These are phyloP conservation scores for Procavia capensis DNA, from an alignment of 2,113 vertebrate genomes.

Conservation along the genomic window DNA sequence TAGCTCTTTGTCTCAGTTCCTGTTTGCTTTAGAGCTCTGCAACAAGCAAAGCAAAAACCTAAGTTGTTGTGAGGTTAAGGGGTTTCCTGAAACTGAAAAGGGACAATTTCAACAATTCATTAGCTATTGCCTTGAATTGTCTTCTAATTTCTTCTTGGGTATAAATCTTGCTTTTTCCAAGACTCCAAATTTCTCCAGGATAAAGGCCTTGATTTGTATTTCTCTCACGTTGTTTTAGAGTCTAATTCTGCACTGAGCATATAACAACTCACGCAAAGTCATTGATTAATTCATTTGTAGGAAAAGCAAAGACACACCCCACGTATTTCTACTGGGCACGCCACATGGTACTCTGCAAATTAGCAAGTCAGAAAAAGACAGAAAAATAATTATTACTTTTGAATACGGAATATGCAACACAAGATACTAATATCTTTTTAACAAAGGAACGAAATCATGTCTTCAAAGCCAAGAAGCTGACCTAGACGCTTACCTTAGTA, in stretches of 20 bases:
- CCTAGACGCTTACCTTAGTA: not conserved
- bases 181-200: slow-evolving; percentile 4
- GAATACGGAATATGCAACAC: not conserved
- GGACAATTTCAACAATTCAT: not conserved
- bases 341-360: not conserved
- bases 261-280: not conserved
- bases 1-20: slow-evolving; percentile 49
- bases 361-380: not conserved
- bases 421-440: not conserved
- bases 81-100: slow-evolving; percentile 49
- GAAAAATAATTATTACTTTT: not conserved
- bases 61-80: slow-evolving; percentile 27
- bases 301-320: not conserved
- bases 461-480: slow-evolving; percentile 7
- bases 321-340: not conserved
- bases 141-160: slow-evolving; percentile 62
- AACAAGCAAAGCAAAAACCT: slow-evolving; percentile 60
- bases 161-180: slow-evolving; percentile 47
- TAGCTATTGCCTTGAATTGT: slow-evolving; percentile 53
- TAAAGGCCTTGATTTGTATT: not conserved
- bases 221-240: not conserved
- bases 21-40: slow-evolving; percentile 60
- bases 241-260: not conserved
- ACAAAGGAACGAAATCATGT: not conserved
- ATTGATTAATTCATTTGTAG: not conserved